phyloP scores from a whole-genome alignment of 1,140 invertebrate species.

The Harpegnathos saltator region DNA sequence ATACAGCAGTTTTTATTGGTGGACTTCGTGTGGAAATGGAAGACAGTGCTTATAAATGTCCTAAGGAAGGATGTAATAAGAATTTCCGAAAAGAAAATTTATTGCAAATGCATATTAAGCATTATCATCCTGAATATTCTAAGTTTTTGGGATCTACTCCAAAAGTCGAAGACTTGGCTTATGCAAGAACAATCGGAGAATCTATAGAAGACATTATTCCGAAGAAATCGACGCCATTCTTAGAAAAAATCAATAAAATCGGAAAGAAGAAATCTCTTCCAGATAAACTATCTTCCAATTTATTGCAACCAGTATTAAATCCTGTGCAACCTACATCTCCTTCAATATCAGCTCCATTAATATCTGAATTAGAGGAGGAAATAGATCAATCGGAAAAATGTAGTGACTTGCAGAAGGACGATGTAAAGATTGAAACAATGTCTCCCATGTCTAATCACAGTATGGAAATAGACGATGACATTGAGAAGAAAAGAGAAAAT shows the following conservation, averaged over 20 bases:
- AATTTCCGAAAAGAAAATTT: conserved; percentile 96
- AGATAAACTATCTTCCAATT: conserved; percentile 68
- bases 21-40: conserved; percentile 90
- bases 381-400: conserved; percentile 63
- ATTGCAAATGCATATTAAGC: conserved; percentile 96
- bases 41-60: conserved; percentile 91
- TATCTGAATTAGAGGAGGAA: conserved; percentile 65
- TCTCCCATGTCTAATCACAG: conserved; percentile 74
- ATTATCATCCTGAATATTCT: conserved; percentile 93
- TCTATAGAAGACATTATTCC: conserved; percentile 85
- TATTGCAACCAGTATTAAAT: conserved; percentile 43
- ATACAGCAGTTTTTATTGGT: conserved; percentile 88
- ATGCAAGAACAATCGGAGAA: conserved; percentile 90
- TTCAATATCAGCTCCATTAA: conserved; percentile 12
- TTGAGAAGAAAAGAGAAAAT: conserved; percentile 71
- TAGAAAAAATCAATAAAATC: conserved; percentile 79
- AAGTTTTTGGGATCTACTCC: conserved; percentile 92
- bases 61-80: conserved; percentile 93
- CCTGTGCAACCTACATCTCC: conserved; percentile 58
- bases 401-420: conserved; percentile 66
- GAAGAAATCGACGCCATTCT: conserved; percentile 81
- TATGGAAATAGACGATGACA: conserved; percentile 74
- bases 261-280: conserved; percentile 77
- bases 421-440: conserved; percentile 71
- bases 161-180: conserved; percentile 94